Base-by-base conservation (phyloP, 2,888 invertebrate genomes). In the Trissolcus brochymenae region DNA sequence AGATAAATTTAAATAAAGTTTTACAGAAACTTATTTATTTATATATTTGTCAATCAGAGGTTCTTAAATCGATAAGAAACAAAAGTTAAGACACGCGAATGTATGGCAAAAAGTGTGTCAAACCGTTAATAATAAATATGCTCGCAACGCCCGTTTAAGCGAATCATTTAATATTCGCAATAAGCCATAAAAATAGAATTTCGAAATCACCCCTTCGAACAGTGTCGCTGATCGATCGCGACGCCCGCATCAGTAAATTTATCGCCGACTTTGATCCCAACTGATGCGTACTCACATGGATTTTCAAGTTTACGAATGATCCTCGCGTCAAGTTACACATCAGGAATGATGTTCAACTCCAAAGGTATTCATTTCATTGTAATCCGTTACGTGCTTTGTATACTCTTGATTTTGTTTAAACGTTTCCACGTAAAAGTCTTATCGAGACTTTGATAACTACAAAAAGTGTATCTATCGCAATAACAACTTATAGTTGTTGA, bases 161-260 rank as follows among this genome's bases (percentile, higher is more conserved):
- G n/a, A 41, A 49, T 53, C 16, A 57, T 50, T 57, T 57, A 53
- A 50, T 67, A 35, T 67, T 59, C 56, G 59, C 53, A 67, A 59
- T 67, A 53, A 67, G 59, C n/a, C 25, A 67, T 59, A 67, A 57
- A 67, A 67, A 67, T 59, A 67, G 67, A 67, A 57, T 21, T 11
- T 67, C 41, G 49, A 66, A 57, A 67, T 67, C 59, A 17, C 16
- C 67, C 59, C 43, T 17, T 25, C 16, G 16, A 51, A 29, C 6
- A 35, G 40, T 50, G 41, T 56, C 13, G 40, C 40, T 51, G 50
- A 66, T 67, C 43, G 67, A 59, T 59, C 59, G 67, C 51, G 17
- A 67, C 16, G 6, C 53, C 50, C 53, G 51, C 67, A n/a, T n/a
- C n/a, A 17, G 51, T 67, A 59, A 67, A 59, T 67, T 67, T 67